Percentiles rank a stretch among this genome's conserved stretches.
phyloP scores from a whole-genome alignment of 1,140 invertebrate species.

The Caenorhabditis remanei region DNA sequence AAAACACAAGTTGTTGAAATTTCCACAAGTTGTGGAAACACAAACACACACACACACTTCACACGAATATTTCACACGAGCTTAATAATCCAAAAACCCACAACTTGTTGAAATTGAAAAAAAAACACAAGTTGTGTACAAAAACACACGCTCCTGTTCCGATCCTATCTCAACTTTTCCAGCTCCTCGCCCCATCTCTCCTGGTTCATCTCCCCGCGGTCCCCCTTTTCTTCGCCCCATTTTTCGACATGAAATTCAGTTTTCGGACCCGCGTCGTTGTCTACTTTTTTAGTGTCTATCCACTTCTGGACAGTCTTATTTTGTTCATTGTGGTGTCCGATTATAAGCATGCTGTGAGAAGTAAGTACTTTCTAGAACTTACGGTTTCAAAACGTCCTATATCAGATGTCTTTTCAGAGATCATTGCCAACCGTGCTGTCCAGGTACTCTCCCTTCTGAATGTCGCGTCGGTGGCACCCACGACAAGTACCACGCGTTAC shows the following conservation, averaged over 20 bases:
- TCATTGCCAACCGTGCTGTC: too few species aligned
- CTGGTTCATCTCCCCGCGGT: slow-evolving; percentile 23
- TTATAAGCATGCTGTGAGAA: neutral
- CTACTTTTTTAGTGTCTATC: slow-evolving; percentile 41
- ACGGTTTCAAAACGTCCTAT: too few species aligned
- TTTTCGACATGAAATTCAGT: slow-evolving; percentile 46
- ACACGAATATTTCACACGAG: too few species aligned
- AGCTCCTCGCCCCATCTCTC: slow-evolving; percentile 2
- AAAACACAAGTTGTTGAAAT: neutral
- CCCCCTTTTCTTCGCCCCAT: slow-evolving; percentile 11
- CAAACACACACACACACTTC: too few species aligned
- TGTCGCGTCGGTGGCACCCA: too few species aligned
- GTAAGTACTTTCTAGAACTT: neutral
- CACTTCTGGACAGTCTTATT: slow-evolving; percentile 14
- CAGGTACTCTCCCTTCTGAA: too few species aligned
- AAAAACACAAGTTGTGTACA: too few species aligned
- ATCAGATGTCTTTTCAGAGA: too few species aligned
- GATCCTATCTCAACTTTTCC: neutral
- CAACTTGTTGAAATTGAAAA: too few species aligned
- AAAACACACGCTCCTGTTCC: neutral
- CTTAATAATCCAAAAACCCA: too few species aligned
- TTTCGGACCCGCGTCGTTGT: slow-evolving; percentile 11
- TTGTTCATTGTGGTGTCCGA: neutral
- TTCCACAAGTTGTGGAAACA: too few species aligned
- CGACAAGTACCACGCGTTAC: too few species aligned